Conservation (phyloP, 2,888 invertebrate genomes). For the Ophioninae sp. region DNA sequence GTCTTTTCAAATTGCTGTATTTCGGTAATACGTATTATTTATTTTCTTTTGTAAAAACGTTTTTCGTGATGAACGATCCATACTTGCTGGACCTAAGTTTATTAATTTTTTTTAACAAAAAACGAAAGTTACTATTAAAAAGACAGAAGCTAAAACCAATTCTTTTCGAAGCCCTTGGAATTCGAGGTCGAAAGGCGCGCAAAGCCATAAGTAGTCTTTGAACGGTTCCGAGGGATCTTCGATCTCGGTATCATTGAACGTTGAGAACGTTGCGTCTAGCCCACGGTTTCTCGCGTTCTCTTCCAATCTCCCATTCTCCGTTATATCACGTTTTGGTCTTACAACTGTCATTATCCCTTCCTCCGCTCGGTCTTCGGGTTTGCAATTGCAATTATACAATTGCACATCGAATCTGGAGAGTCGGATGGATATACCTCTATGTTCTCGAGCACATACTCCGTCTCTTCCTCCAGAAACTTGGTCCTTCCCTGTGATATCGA, state of each 20-base stretch:
- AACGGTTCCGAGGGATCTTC: conserved; percentile 41
- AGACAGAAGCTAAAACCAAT: no score
- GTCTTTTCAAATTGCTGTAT: no score
- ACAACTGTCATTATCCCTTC: conserved; percentile 49
- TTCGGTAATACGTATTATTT: no score
- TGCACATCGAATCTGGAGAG: conserved; percentile 50
- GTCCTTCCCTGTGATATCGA: conserved; percentile 59
- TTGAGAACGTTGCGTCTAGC: conserved; percentile 26
- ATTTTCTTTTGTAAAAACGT: no score
- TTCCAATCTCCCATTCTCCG: conserved; percentile 27
- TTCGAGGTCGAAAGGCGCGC: no score
- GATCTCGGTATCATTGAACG: conserved; percentile 50
- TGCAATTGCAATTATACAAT: conserved; percentile 54
- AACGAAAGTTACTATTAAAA: no score
- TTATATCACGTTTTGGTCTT: conserved; percentile 43
- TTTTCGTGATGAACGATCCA: no score
- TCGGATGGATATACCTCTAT: conserved; percentile 29
- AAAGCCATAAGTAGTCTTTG: not conserved
- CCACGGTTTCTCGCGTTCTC: conserved; percentile 33
- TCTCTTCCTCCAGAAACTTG: conserved; percentile 49
- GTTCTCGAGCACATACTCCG: conserved; percentile 6
- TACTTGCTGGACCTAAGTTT: no score
- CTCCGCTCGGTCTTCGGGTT: conserved; percentile 10
- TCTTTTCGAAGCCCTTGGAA: no score
- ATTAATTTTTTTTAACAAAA: no score